Conservation (phyloP, 2,113 vertebrate genomes). For the Sminthopsis crassicaudata region DNA sequence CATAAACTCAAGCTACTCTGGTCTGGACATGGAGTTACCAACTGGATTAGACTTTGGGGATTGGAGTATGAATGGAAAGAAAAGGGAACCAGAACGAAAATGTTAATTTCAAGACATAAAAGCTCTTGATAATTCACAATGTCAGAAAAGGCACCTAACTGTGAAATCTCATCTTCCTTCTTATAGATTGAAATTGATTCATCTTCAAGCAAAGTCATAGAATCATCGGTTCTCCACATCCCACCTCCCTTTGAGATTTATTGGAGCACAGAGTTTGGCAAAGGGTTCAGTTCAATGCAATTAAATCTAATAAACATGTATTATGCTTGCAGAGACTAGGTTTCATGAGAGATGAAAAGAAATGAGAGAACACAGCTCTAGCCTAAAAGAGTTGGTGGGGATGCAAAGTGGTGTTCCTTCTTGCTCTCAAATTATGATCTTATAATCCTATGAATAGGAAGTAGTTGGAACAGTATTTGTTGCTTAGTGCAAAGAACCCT, state of each 20-base stretch:
- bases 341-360: neutral
- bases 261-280: neutral
- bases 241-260: neutral
- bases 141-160: constrained; percentile 68
- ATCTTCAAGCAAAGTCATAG: constrained; percentile 47
- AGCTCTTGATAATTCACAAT: constrained; percentile 43
- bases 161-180: constrained; percentile 64
- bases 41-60: neutral
- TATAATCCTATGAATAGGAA: neutral
- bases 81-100: neutral
- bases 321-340: neutral
- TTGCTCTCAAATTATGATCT: neutral
- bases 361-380: neutral
- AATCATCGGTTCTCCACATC: neutral
- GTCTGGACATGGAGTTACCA: neutral
- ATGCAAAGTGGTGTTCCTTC: neutral
- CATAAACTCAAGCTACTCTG: neutral
- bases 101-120: neutral
- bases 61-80: neutral
- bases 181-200: constrained; percentile 61
- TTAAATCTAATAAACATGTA: neutral
- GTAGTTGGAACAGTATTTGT: neutral
- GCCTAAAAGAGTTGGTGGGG: neutral
- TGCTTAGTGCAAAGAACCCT: neutral
- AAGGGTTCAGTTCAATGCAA: neutral